Base-by-base conservation (phyloP, 2,888 invertebrate genomes). In the Acrobasis repandana region DNA sequence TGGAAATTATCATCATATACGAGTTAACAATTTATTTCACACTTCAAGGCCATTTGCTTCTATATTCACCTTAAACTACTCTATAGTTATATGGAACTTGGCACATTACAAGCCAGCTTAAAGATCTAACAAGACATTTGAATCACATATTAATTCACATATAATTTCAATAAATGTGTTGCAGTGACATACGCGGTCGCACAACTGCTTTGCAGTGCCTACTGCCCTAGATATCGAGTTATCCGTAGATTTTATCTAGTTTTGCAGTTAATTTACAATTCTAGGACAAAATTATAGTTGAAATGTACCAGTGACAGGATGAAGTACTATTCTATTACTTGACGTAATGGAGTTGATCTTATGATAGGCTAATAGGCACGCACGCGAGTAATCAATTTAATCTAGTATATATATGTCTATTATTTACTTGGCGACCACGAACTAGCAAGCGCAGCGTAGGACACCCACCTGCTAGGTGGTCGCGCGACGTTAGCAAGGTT, bases 161-260 rank as follows among this genome's bases (percentile, higher is more conserved):
- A 34, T 51, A 51, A 51, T 51, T 51, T 50, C 33, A 28, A 28
- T 28, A 50, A 28, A 28, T 50, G 28, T 50, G 14, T 50, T 50
- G 50, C 50, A 52, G 36, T 52, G 54, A 18, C 38, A 38, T 38
- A 38, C 10, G 38, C 14, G 38, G 54, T 38, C 11, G 18, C 20
- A n/a, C 54, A 38, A 38, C 36, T 38, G 54, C 38, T 54, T 48
- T 34, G 16, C 14, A 20, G 33, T 49, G 49, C 36, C 49, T 18
- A 38, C 11, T 38, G 59, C 36, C 59, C 59, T 59, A 59, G 59
- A 59, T 59, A 46, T 59, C 51, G 14, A 51, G 18, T 46, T 50
- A 50, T 51, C 51, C 28, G 20, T 33, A 28, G 51, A 59, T 59
- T 59, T 59, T 59, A 59, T 59, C 59, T 59, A 46, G 51, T 43